Base-by-base conservation (phyloP, 2,888 invertebrate genomes). In the Melieria omissa region DNA sequence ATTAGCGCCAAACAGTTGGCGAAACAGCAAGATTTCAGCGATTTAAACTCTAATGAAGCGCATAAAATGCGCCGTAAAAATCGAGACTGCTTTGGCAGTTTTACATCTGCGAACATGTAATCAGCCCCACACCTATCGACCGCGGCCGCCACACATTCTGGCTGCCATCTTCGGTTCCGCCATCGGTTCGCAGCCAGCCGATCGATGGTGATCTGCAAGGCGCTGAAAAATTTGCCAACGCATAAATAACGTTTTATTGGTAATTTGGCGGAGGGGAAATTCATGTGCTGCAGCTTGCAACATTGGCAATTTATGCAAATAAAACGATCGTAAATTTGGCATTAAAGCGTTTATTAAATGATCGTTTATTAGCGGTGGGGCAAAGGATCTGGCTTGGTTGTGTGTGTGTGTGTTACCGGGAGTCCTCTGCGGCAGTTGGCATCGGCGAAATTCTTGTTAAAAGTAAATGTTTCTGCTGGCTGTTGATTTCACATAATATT, bases 251-350 rank as follows among this genome's bases (percentile, higher is more conserved):
- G 78, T 82, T 83, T 82, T 82, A 83, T 83, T 82, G 83, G 81
- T 82, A 83, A 83, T 83, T 83, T 79, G 69, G 79, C 14, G 54
- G 60, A 75, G 78, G 78, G 74, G 66, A 82, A 81, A 82, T 82
- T 79, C 81, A 82, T 82, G 82, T 80, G 75, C 77, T 80, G 74
- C 78, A 78, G 80, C 80, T 81, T 78, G 81, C 80, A 80, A 82
- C 74, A 72, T 70, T 70, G 74, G 79, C 82, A 82, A 82, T 82
- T 82, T 83, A 83, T 83, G 82, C 82, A 82, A 83, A 82, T 83
- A 82, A 82, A 83, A 81, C 81, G 83, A 81, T 83, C 82, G 79
- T 82, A 83, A 83, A 83, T 82, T 83, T 82, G 82, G 81, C 82
- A 82, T 72, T 72, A 74, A 74, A 72, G 58, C 74, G 66, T 68